phyloP scores from a whole-genome alignment of 2,888 invertebrate species.

The Augiades crinisus region DNA sequence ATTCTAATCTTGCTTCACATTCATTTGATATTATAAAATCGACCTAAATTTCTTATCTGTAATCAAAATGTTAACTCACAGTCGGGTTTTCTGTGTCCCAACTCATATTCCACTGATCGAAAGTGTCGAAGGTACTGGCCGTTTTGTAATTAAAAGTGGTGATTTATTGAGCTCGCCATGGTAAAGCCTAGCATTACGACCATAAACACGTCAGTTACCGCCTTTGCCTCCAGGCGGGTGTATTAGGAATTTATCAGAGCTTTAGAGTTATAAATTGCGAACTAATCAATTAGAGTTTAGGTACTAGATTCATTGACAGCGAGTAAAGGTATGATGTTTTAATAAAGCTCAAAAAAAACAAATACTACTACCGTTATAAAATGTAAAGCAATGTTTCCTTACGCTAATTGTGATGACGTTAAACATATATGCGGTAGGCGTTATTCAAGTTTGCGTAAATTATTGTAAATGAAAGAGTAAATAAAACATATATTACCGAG shows the following conservation, averaged over 20 bases:
- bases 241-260: conserved; percentile 22
- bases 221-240: conserved; percentile 15
- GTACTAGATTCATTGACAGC: neutral
- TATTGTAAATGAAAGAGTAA: too few species aligned
- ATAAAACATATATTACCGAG: too few species aligned
- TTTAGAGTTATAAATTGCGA: conserved; percentile 14
- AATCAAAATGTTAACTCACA: conserved; percentile 6
- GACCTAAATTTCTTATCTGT: neutral
- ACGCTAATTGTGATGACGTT: too few species aligned
- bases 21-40: neutral
- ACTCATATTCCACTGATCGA: neutral
- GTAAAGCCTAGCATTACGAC: conserved; percentile 17
- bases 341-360: too few species aligned
- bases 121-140: conserved; percentile 13
- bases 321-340: neutral
- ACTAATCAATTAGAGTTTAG: conserved; percentile 20
- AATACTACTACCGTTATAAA: too few species aligned
- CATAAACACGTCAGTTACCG: conserved; percentile 23
- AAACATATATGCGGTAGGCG: too few species aligned
- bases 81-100: neutral
- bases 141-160: conserved; percentile 24
- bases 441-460: too few species aligned
- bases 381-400: too few species aligned
- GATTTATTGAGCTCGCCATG: conserved; percentile 13
- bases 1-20: conserved; percentile 5